Percentiles rank a stretch among this genome's conserved stretches.
These are phyloP conservation scores for Rhagophthalmus giganteus DNA, from an alignment of 2,888 invertebrate species.

Conservation along the genomic window DNA sequence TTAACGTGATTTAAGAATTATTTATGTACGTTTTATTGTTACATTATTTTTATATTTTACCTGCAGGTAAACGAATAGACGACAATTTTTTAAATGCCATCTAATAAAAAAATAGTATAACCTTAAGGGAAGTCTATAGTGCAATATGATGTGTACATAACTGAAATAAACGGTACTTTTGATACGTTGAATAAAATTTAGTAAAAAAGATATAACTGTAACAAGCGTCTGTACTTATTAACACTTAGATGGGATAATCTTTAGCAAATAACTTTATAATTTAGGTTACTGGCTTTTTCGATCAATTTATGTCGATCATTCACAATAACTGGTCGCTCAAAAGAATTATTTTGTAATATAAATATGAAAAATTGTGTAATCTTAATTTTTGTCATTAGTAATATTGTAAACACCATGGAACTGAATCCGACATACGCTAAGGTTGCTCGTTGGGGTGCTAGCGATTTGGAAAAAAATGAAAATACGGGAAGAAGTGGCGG, in stretches of 20 bases:
- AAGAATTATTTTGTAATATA: neutral
- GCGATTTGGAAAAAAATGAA: constrained; percentile 16
- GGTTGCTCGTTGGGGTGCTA: constrained; percentile 48
- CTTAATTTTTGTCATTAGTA: neutral
- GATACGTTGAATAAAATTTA: constrained; percentile 17
- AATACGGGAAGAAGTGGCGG: constrained; percentile 43
- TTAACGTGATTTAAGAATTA: no score
- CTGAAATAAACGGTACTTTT: constrained; percentile 31
- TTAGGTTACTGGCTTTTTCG: constrained; percentile 33
- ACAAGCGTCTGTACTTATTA: constrained; percentile 46
- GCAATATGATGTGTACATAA: constrained; percentile 50
- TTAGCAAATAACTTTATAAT: constrained; percentile 43
- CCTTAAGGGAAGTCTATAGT: neutral
- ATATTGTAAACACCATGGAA: neutral
- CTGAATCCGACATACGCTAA: constrained; percentile 48
- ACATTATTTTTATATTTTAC: no score
- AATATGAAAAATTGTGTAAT: neutral
- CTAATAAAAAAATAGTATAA: no score
- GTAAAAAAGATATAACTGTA: constrained; percentile 45
- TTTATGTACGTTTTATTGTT: no score
- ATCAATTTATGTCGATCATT: constrained; percentile 19
- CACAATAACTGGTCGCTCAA: neutral
- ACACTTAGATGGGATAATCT: constrained; percentile 42
- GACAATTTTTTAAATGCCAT: no score
- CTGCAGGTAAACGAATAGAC: no score